Conservation (phyloP, 1,140 invertebrate genomes). For the Penaeus indicus region DNA sequence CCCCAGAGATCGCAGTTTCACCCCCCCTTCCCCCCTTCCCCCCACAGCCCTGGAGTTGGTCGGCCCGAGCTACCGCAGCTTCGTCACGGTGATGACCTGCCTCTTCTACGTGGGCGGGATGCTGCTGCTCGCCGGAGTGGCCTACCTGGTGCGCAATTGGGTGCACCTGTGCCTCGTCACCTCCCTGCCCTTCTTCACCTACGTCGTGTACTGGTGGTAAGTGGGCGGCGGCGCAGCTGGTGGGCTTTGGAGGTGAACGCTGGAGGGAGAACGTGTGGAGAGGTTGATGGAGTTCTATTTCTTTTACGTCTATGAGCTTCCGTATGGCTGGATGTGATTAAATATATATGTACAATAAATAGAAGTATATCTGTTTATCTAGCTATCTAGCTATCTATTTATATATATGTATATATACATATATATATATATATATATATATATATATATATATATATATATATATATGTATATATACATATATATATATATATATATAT, state of each 20-base stretch:
- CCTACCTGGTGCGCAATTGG: conserved; percentile 88
- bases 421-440: too few species aligned
- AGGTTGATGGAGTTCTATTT: too few species aligned
- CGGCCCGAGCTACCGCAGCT: conserved; percentile 89
- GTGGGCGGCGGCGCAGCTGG: neutral
- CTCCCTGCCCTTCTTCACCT: conserved; percentile 87
- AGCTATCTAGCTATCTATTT: too few species aligned
- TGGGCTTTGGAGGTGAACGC: too few species aligned
- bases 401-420: too few species aligned
- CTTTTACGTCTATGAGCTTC: too few species aligned
- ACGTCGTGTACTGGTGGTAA: conserved; percentile 69
- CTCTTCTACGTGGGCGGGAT: conserved; percentile 89
- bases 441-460: too few species aligned
- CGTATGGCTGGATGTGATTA: too few species aligned
- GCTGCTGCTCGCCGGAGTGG: conserved; percentile 83
- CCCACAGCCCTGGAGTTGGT: conserved; percentile 86
- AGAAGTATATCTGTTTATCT: too few species aligned
- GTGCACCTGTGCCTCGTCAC: conserved; percentile 82
- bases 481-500: neutral
- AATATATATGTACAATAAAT: too few species aligned
- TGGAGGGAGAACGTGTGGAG: too few species aligned
- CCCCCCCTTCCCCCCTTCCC: neutral
- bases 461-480: too few species aligned
- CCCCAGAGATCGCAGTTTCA: neutral
- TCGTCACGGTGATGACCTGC: conserved; percentile 90